A percentile compares a stretch with the other conserved stretches of the same genome.
These are phyloP conservation scores for Engraulis encrasicolus DNA, from an alignment of 2,113 vertebrate genomes.

Conservation along the genomic window DNA sequence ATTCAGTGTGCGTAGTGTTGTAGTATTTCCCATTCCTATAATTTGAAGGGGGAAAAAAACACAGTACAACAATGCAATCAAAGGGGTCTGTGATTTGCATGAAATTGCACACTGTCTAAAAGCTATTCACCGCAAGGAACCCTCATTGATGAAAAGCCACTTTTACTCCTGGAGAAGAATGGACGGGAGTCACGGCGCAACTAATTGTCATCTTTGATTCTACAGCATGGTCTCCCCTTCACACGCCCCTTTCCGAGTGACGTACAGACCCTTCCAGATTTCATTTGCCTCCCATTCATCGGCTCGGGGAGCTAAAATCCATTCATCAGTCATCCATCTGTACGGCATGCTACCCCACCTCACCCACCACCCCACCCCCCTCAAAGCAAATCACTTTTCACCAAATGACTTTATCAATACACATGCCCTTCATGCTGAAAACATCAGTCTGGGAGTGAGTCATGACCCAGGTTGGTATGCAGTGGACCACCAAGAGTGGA, in stretches of 20 bases:
- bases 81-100: background rate
- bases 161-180: background rate
- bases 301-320: background rate
- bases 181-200: background rate
- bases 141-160: slow-evolving; percentile 12
- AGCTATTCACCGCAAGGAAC: background rate
- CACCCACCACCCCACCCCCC: too few species aligned
- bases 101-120: background rate
- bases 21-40: background rate
- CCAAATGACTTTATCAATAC: slow-evolving; percentile 13
- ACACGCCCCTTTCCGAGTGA: background rate
- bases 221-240: background rate
- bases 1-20: background rate
- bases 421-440: background rate
- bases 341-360: too few species aligned
- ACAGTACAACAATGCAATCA: background rate
- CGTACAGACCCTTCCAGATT: slow-evolving; percentile 20
- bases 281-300: slow-evolving; percentile 21
- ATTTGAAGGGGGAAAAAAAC: background rate
- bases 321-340: slow-evolving; percentile 24
- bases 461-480: background rate
- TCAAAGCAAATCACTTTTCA: background rate
- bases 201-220: slow-evolving; percentile 35
- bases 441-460: slow-evolving; percentile 1
- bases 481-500: slow-evolving; percentile 4